Conservation (phyloP, 2,888 invertebrate species). For the Labia minor region DNA sequence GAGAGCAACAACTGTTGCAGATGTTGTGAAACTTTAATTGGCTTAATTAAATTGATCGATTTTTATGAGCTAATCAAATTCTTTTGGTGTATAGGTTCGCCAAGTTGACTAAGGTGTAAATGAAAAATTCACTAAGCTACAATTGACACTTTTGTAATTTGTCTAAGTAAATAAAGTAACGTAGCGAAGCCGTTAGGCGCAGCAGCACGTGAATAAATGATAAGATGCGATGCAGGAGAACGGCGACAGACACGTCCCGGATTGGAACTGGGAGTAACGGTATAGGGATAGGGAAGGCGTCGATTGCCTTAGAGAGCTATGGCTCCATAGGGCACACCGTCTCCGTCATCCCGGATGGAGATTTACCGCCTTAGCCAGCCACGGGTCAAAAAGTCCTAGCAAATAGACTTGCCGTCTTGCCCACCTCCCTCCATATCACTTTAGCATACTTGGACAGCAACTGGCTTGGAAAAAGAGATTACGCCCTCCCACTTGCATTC, state of each 20-base stretch:
- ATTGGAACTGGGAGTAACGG: not conserved
- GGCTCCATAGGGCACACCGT: not conserved
- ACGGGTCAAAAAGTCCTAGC: not conserved
- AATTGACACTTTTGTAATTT: conserved; percentile 13
- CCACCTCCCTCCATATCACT: not conserved
- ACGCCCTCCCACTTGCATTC: no score
- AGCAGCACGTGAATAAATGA: not conserved
- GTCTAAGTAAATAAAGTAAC: conserved; percentile 7
- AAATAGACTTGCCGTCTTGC: not conserved
- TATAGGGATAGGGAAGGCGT: not conserved
- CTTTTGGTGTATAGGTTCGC: not conserved
- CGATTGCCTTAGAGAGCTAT: not conserved
- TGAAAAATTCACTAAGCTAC: not conserved
- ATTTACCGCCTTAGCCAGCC: not conserved
- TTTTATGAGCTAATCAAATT: conserved; percentile 4
- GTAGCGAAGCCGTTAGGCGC: not conserved
- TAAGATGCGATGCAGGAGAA: not conserved
- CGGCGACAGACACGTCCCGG: conserved; percentile 13
- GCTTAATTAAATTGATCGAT: not conserved
- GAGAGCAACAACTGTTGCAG: not conserved
- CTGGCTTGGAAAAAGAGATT: no score
- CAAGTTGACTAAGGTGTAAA: not conserved
- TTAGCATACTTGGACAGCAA: no score
- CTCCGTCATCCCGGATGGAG: conserved; percentile 5
- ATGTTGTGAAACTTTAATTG: not conserved